Evolutionary conservation across 2,113 vertebrate species (phyloP).

Genomic region (Erythrocercus mccallii): DNA sequence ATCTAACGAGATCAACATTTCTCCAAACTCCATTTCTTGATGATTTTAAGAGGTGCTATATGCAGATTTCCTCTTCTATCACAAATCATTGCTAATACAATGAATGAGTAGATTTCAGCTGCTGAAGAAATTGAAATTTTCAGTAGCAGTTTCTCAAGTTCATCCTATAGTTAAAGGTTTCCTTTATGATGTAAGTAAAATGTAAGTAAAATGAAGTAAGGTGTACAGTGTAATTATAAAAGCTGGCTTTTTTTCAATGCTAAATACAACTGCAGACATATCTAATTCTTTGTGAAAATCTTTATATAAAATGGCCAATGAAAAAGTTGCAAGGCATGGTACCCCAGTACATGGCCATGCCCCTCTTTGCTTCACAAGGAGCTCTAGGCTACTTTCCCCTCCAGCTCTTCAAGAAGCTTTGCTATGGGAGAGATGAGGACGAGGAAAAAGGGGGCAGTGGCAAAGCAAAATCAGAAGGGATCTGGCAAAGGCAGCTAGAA

Average conservation of each 20-base stretch:
- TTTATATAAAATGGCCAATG: neutral
- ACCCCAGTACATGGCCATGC: neutral
- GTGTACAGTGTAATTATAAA: neutral
- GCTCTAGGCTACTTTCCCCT: neutral
- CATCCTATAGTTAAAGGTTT: neutral
- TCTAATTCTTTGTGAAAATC: neutral
- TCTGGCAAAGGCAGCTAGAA: neutral
- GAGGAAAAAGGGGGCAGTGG: neutral
- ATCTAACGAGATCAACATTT: neutral
- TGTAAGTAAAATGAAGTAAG: neutral
- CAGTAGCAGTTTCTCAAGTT: neutral
- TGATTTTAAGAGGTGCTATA: neutral
- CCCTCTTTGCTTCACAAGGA: neutral
- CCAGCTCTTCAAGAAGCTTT: neutral
- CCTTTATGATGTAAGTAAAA: no score
- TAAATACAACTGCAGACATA: neutral
- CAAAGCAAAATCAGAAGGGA: neutral
- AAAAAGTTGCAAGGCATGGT: neutral
- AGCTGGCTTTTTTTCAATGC: fast-evolving
- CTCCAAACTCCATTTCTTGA: neutral
- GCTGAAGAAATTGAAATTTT: neutral
- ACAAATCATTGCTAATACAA: neutral
- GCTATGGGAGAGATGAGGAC: neutral
- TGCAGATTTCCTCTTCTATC: neutral
- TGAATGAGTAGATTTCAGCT: neutral